A percentile compares a stretch with the other conserved stretches of the same genome.
Conservation (phyloP, 2,888 invertebrate species). For the Pandemis heparana region DNA sequence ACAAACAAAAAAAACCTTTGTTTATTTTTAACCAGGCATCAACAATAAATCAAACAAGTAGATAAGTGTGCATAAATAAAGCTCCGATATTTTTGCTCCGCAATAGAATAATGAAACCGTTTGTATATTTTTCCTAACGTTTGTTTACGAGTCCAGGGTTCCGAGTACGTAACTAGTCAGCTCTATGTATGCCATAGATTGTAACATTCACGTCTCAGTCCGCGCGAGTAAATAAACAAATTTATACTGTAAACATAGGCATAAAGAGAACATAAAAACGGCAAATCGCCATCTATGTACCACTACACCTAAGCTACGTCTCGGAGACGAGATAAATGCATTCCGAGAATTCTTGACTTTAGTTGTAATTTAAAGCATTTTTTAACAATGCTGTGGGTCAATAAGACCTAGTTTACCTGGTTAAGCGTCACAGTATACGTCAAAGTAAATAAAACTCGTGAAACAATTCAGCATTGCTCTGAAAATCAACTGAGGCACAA, state of each 20-base stretch:
- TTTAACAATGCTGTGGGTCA: conserved; percentile 38
- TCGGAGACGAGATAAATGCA: conserved; percentile 46
- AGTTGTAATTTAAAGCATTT: conserved; percentile 37
- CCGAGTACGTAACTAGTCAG: conserved; percentile 35
- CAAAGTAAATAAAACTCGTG: conserved; percentile 70
- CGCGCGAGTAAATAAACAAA: conserved; percentile 82
- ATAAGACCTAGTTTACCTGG: conserved; percentile 62
- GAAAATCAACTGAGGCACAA: conserved; percentile 72
- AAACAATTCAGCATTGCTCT: conserved; percentile 72
- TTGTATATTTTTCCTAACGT: conserved; percentile 41
- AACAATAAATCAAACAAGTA: conserved; percentile 41
- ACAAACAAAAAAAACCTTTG: conserved; percentile 22
- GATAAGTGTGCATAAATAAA: conserved; percentile 41
- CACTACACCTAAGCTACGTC: conserved; percentile 51
- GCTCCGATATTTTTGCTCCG: conserved; percentile 36
- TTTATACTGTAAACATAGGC: conserved; percentile 75
- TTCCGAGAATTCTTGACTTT: conserved; percentile 13
- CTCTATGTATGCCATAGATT: conserved; percentile 37
- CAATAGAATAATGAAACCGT: conserved; percentile 42
- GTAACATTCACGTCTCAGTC: conserved; percentile 46
- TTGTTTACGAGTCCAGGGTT: conserved; percentile 38
- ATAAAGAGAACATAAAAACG: conserved; percentile 73
- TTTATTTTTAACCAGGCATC: conserved; percentile 26
- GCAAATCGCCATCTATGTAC: conserved; percentile 67
- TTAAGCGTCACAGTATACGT: conserved; percentile 60